These are phyloP conservation scores for Aethina tumida DNA, from an alignment of 1,140 invertebrate species.

Conservation along the genomic window DNA sequence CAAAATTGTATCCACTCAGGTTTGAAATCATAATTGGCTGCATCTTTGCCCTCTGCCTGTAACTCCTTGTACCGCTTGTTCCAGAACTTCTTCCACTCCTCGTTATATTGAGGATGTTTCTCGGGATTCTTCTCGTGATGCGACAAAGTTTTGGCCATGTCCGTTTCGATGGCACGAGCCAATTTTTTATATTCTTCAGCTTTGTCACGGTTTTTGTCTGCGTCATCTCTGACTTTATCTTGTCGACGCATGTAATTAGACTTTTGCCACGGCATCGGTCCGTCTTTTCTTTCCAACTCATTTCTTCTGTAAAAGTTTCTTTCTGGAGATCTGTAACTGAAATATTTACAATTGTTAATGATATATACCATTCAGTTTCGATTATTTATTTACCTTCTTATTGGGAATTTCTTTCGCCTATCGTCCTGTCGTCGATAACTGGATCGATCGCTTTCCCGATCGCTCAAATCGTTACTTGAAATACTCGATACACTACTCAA, in stretches of 20 bases:
- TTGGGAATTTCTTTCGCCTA: not conserved
- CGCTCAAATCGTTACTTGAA: conserved; percentile 27
- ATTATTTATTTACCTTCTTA: not conserved
- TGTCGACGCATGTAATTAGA: conserved; percentile 8
- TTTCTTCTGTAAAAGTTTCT: conserved; percentile 3
- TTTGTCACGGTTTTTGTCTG: conserved; percentile 18
- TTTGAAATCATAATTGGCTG: conserved; percentile 70
- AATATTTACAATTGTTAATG: not conserved
- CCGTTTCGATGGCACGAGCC: conserved; percentile 37
- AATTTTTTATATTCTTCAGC: conserved; percentile 34
- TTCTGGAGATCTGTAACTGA: not conserved
- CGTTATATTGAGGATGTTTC: conserved; percentile 73
- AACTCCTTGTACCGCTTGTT: conserved; percentile 59
- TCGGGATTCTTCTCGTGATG: conserved; percentile 75
- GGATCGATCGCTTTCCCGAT: conserved; percentile 7
- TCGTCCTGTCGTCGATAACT: conserved; percentile 5
- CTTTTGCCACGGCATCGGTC: conserved; percentile 24
- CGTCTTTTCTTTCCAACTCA: conserved; percentile 5
- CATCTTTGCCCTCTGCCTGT: conserved; percentile 63
- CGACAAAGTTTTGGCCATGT: conserved; percentile 47
- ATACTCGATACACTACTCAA: conserved; percentile 30
- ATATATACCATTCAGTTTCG: not conserved
- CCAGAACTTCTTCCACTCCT: conserved; percentile 75
- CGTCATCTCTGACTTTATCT: conserved; percentile 19
- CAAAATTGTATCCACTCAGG: conserved; percentile 79